Base-by-base conservation (phyloP, 2,888 invertebrate species). In the Tanaodytes sp. region DNA sequence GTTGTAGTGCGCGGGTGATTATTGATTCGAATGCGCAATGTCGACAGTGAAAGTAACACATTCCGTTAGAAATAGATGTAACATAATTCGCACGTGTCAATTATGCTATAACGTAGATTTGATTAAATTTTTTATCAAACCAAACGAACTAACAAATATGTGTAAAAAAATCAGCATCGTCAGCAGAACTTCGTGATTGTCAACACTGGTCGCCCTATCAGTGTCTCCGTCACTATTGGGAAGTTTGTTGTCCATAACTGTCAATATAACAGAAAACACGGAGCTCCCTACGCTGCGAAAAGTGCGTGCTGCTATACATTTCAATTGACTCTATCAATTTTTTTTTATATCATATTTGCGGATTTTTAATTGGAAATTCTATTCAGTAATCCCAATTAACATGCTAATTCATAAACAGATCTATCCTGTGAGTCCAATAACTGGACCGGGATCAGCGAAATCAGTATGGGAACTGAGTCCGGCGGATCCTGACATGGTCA, bases 401-500 rank as follows among this genome's bases (percentile, higher is more conserved):
- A n/a, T n/a, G n/a, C n/a, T n/a, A n/a, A n/a, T n/a, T n/a, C n/a
- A n/a, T n/a, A n/a, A n/a, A n/a, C 27, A 71, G 84, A 84, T 85
- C 57, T 85, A 84, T 75, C 84, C 84, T 61, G 83, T 83, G 73
- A 85, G 84, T 82, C 84, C 84, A 78, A 79, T 82, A 40, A 84
- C 94, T 73, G 93, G 93, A 86, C 93, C 93, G 87, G 94, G 94
- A 89, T 92, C 93, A 86, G 94, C 94, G 87, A 93, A 93, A 85
- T 94, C 93, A 86, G 93, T 94, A 84, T 94, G 94, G 94, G 93
- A 93, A 86, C 88, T 93, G 88, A 84, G 84, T 73, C 85, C 85
- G 72, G 85, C 85, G 73, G 85, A 85, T 73, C 85, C 85, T 72
- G 84, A 85, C 77, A 82, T 83, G 81, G 83, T 84, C 72, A n/a